A percentile compares a stretch with the other conserved stretches of the same genome.
phyloP scores from a whole-genome alignment of 2,888 invertebrate genomes.

The Trissolcus japonicus region DNA sequence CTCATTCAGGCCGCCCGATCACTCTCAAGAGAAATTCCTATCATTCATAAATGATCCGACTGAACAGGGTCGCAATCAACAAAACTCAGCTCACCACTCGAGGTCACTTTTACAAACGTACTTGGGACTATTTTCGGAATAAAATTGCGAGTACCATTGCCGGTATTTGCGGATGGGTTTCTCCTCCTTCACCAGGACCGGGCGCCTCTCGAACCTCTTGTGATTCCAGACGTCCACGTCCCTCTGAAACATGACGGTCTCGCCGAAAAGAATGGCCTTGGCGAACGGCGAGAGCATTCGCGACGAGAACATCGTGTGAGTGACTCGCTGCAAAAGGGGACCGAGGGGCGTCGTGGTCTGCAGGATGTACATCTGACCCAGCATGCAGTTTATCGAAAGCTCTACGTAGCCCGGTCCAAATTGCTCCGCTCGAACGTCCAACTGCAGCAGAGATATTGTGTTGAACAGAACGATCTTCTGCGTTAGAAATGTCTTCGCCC shows the following conservation, averaged over 20 bases:
- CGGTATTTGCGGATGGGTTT: constrained; percentile 84
- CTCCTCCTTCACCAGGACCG: constrained; percentile 86
- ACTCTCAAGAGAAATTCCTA: background rate
- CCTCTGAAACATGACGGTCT: constrained; percentile 86
- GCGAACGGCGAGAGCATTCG: constrained; percentile 80
- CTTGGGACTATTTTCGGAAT: constrained; percentile 83
- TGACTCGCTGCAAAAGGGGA: constrained; percentile 85
- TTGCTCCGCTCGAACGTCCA: constrained; percentile 81
- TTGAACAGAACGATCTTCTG: constrained; percentile 82
- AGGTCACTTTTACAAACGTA: constrained; percentile 71
- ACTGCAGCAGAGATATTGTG: constrained; percentile 78
- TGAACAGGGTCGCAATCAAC: background rate
- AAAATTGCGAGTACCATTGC: constrained; percentile 91
- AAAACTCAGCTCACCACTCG: constrained; percentile 63
- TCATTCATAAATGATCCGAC: background rate
- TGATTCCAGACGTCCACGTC: constrained; percentile 93
- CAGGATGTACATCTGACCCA: constrained; percentile 81
- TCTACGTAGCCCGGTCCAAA: constrained; percentile 88
- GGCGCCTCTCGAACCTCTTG: constrained; percentile 85
- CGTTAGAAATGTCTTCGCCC: constrained; percentile 80
- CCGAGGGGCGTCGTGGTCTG: constrained; percentile 89
- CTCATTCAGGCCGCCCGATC: background rate
- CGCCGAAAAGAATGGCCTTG: constrained; percentile 82
- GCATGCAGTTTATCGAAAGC: constrained; percentile 79
- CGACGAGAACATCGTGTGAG: constrained; percentile 86